Evolutionary conservation across 2,888 invertebrate genomes (phyloP).

Genomic region (Schizotus pectinicornis): DNA sequence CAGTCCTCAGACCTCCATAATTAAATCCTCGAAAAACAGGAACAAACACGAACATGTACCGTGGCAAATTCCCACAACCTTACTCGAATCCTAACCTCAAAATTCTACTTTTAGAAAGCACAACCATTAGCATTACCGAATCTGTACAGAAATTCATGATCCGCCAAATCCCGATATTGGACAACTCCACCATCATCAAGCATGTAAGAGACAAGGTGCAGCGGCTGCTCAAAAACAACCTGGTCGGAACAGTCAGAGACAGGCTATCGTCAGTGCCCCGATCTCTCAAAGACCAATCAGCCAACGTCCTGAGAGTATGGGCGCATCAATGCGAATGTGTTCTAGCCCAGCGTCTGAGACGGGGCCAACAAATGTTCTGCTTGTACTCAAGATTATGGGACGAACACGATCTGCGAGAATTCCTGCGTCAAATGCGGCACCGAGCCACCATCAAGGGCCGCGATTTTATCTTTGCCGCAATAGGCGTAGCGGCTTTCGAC

Average conservation of each 20-base stretch:
- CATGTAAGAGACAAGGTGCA: slow-evolving; percentile 36
- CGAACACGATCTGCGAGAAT: slow-evolving; percentile 63
- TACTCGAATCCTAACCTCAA: slow-evolving; percentile 50
- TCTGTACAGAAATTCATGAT: slow-evolving; percentile 37
- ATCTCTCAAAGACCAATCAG: slow-evolving; percentile 59
- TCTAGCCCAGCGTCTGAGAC: slow-evolving; percentile 66
- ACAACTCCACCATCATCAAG: slow-evolving; percentile 34
- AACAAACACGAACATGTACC: slow-evolving; percentile 33
- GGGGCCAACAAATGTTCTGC: slow-evolving; percentile 68
- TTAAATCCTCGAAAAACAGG: too few species aligned
- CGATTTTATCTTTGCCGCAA: slow-evolving; percentile 64
- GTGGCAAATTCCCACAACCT: slow-evolving; percentile 35
- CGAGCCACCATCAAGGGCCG: slow-evolving; percentile 59
- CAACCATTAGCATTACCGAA: slow-evolving; percentile 23
- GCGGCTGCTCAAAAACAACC: slow-evolving; percentile 33
- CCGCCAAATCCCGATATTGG: slow-evolving; percentile 38
- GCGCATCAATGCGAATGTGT: slow-evolving; percentile 64
- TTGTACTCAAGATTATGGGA: slow-evolving; percentile 70
- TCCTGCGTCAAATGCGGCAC: slow-evolving; percentile 59
- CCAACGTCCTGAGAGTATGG: slow-evolving; percentile 62
- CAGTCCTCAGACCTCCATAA: too few species aligned
- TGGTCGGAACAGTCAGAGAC: slow-evolving; percentile 28
- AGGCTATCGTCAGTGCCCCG: slow-evolving; percentile 33
- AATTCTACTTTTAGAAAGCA: slow-evolving; percentile 38
- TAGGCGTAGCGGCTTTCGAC: slow-evolving; percentile 64